Conservation (phyloP, 1,140 invertebrate genomes). For the Asobara japonica region DNA sequence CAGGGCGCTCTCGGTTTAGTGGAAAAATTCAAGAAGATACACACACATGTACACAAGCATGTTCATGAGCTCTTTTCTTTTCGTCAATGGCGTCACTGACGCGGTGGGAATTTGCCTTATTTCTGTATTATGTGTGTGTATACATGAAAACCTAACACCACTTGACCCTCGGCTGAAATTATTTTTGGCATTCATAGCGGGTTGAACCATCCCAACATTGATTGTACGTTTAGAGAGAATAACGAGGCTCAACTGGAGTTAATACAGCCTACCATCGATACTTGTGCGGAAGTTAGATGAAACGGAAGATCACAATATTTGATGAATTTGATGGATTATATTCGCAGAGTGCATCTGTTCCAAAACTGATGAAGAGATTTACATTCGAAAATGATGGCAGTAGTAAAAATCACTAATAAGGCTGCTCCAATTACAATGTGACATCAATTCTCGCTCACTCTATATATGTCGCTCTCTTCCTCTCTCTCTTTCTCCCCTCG, state of each 20-base stretch:
- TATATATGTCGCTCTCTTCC: no score
- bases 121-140: background rate
- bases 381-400: no score
- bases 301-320: background rate
- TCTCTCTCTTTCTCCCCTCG: no score
- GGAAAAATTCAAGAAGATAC: conserved; percentile 20
- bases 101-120: background rate
- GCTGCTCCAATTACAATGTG: no score
- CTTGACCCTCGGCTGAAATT: background rate
- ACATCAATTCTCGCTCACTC: no score
- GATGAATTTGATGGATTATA: background rate
- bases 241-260: background rate
- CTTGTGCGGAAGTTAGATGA: background rate
- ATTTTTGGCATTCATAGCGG: conserved; percentile 13
- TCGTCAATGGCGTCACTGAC: background rate
- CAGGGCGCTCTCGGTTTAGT: conserved; percentile 4
- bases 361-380: background rate
- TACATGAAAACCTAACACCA: background rate
- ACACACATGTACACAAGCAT: background rate
- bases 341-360: background rate
- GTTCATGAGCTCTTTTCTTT: background rate
- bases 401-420: no score
- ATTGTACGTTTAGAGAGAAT: conserved; percentile 12
- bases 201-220: background rate
- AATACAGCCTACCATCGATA: background rate